These are phyloP conservation scores for Paralichthys olivaceus DNA, from an alignment of 2,113 vertebrate genomes.

Conservation along the genomic window DNA sequence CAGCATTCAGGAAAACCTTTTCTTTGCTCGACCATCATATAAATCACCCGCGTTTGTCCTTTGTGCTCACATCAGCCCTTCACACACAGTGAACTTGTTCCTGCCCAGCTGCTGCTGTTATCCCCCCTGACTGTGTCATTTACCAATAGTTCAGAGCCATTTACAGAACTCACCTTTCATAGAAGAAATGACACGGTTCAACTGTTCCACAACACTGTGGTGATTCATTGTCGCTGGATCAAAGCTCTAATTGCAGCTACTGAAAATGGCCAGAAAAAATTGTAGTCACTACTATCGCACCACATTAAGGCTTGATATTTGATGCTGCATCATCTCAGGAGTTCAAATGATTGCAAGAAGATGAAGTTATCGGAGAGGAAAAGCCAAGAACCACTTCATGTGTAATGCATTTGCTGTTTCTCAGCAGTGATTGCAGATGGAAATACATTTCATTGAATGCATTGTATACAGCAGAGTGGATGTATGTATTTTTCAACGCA, in stretches of 20 bases:
- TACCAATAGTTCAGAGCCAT: slow-evolving; percentile 18
- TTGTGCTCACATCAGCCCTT: slow-evolving; percentile 20
- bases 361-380: slow-evolving; percentile 1
- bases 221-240: slow-evolving; percentile 32
- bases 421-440: not conserved
- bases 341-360: not conserved
- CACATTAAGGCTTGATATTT: not conserved
- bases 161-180: slow-evolving; percentile 1
- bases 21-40: slow-evolving; percentile 5
- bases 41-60: slow-evolving; percentile 10
- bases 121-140: slow-evolving; percentile 23
- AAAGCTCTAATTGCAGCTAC: slow-evolving; percentile 22
- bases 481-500: slow-evolving; percentile 20
- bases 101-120: slow-evolving; percentile 9
- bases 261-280: not conserved
- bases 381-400: not conserved
- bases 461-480: slow-evolving; percentile 11
- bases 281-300: not conserved
- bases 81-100: slow-evolving; percentile 25
- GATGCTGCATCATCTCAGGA: slow-evolving; percentile 4
- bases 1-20: not conserved
- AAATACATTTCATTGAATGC: slow-evolving; percentile 16
- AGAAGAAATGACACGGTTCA: slow-evolving; percentile 10
- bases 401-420: slow-evolving; percentile 3
- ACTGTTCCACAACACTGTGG: slow-evolving; percentile 23